These are phyloP conservation scores for Metopolophium dirhodum DNA, from an alignment of 1,140 invertebrate genomes.

Conservation along the genomic window DNA sequence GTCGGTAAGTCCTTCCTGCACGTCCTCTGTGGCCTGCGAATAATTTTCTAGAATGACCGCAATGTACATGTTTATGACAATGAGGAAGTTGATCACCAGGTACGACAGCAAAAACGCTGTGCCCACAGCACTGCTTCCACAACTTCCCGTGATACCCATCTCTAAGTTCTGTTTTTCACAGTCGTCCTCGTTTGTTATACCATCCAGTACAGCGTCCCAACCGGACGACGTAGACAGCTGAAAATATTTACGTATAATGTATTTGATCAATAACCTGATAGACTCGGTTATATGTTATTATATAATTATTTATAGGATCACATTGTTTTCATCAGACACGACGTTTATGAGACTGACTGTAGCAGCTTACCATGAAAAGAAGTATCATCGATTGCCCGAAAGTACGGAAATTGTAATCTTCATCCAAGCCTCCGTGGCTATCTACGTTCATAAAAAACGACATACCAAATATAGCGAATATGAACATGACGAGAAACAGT, in stretches of 20 bases:
- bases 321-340: neutral
- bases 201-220: constrained; percentile 94
- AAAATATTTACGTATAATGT: constrained; percentile 46
- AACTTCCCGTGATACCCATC: constrained; percentile 86
- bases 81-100: constrained; percentile 96
- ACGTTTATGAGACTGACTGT: neutral
- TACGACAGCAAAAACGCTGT: constrained; percentile 95
- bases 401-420: constrained; percentile 99
- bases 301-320: neutral
- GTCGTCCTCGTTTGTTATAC: constrained; percentile 94
- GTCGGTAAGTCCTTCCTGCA: constrained; percentile 96
- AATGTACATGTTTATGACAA: constrained; percentile 99
- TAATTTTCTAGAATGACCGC: constrained; percentile 99
- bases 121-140: constrained; percentile 89
- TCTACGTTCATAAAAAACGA: constrained; percentile 99
- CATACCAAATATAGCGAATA: constrained; percentile 99
- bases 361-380: constrained; percentile 83
- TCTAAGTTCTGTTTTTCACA: constrained; percentile 87
- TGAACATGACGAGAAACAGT: constrained; percentile 98
- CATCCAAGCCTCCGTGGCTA: constrained; percentile 89
- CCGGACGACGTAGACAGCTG: constrained; percentile 98
- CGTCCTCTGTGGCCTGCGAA: constrained; percentile 96
- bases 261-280: neutral
- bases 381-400: constrained; percentile 97
- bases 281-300: neutral